phyloP scores from a whole-genome alignment of 2,797 vertebrate species.

The Danio aesculapii region DNA sequence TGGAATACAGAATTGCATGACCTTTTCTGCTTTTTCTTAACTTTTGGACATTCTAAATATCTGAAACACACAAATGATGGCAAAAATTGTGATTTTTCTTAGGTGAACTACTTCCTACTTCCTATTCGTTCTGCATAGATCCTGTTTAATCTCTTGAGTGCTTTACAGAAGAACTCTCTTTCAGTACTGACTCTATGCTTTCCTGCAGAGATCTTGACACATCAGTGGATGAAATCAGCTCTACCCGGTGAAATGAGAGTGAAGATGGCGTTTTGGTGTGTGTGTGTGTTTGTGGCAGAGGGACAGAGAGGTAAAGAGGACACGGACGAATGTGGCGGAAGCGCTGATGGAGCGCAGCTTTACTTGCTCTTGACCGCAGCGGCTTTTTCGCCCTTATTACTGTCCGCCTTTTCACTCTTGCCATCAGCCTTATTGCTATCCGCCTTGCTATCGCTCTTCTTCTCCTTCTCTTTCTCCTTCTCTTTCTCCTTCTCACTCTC shows the following conservation, averaged over 20 bases:
- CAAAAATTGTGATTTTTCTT: neutral
- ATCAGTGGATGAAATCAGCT: constrained; percentile 36
- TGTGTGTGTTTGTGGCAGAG: constrained; percentile 33
- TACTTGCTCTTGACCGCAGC: constrained; percentile 69
- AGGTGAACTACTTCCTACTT: neutral
- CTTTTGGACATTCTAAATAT: too few relatives aligned
- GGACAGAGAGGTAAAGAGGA: constrained; percentile 54
- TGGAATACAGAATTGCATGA: neutral
- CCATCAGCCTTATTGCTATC: constrained; percentile 42
- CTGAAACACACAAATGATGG: neutral
- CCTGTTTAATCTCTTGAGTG: neutral
- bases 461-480: constrained; percentile 67
- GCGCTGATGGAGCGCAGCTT: constrained; percentile 9
- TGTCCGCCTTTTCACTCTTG: constrained; percentile 55
- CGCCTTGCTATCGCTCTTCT: constrained; percentile 55
- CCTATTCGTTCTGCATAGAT: neutral
- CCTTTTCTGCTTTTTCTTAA: too few relatives aligned
- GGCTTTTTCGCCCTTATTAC: constrained; percentile 55
- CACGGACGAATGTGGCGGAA: constrained; percentile 25
- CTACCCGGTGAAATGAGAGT: constrained; percentile 57
- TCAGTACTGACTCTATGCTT: neutral
- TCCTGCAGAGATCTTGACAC: neutral
- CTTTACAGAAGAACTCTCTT: neutral
- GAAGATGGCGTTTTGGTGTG: constrained; percentile 32
- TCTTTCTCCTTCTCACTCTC: constrained; percentile 51